Conservation (phyloP, 2,888 invertebrate genomes). For the Callimorpha dominula region DNA sequence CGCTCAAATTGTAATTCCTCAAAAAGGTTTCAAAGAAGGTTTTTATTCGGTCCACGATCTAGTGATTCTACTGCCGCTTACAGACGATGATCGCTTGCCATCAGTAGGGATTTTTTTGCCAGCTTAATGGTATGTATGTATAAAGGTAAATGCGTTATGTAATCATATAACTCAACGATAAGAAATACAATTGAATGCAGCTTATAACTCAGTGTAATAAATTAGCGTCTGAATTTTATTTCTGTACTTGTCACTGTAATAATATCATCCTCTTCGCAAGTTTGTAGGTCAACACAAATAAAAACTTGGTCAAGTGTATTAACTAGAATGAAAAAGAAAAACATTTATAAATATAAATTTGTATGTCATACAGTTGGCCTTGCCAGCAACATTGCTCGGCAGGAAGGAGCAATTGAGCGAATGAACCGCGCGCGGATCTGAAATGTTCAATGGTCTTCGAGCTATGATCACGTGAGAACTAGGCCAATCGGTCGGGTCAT, state of each 20-base stretch:
- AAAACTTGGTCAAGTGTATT: slow-evolving; percentile 48
- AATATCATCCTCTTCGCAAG: not conserved
- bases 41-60: not conserved
- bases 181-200: too few relatives aligned
- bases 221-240: not conserved
- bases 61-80: not conserved
- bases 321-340: slow-evolving; percentile 33
- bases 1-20: too few relatives aligned
- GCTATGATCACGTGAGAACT: slow-evolving; percentile 77
- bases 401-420: slow-evolving; percentile 80
- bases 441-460: slow-evolving; percentile 68
- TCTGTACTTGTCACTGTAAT: not conserved
- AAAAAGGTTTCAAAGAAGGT: not conserved
- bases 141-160: not conserved
- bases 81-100: not conserved
- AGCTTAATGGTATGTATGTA: not conserved
- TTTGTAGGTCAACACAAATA: slow-evolving; percentile 16
- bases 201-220: not conserved
- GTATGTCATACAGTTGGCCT: slow-evolving; percentile 61
- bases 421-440: slow-evolving; percentile 71
- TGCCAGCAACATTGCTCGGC: slow-evolving; percentile 70
- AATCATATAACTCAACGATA: not conserved
- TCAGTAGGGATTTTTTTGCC: too few relatives aligned
- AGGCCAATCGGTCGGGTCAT: slow-evolving; percentile 73
- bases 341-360: slow-evolving; percentile 27